Conservation (phyloP, 2,888 invertebrate genomes). For the Himalopsyche tibetana region DNA sequence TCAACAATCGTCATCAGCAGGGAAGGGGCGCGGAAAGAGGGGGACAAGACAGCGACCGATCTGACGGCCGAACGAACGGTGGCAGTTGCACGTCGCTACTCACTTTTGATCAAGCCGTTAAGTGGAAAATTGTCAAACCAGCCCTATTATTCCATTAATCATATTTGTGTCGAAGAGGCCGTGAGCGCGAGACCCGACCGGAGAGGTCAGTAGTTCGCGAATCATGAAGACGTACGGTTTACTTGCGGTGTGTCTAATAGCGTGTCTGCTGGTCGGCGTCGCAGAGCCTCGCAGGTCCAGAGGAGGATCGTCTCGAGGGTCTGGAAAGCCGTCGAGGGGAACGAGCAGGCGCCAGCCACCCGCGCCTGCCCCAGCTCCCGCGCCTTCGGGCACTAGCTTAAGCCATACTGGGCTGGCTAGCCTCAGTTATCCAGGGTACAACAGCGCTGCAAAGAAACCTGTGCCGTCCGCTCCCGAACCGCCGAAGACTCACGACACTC, state of each 20-base stretch:
- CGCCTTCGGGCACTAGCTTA: constrained; percentile 35
- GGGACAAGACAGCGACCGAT: background rate
- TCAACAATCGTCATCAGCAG: background rate
- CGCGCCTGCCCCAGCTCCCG: constrained; percentile 47
- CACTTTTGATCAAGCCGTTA: constrained; percentile 49
- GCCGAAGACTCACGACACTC: constrained; percentile 45
- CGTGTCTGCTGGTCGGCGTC: constrained; percentile 43
- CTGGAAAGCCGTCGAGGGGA: constrained; percentile 57
- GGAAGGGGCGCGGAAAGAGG: background rate
- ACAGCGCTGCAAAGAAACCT: constrained; percentile 46
- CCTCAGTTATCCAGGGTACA: constrained; percentile 63
- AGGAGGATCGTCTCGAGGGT: constrained; percentile 60
- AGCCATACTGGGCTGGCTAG: constrained; percentile 61
- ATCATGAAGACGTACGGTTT: constrained; percentile 60
- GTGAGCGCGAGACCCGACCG: constrained; percentile 22
- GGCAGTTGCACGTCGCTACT: constrained; percentile 52
- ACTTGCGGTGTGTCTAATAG: constrained; percentile 46
- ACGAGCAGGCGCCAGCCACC: constrained; percentile 54
- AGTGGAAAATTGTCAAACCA: constrained; percentile 61
- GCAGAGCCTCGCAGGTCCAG: constrained; percentile 59
- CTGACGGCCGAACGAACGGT: constrained; percentile 32
- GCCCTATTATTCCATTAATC: constrained; percentile 64
- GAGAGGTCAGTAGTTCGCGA: constrained; percentile 52
- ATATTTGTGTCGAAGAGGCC: constrained; percentile 61
- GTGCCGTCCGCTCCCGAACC: constrained; percentile 54